phyloP scores from a whole-genome alignment of 1,140 invertebrate genomes.

The Ptiloglossa arizonensis region DNA sequence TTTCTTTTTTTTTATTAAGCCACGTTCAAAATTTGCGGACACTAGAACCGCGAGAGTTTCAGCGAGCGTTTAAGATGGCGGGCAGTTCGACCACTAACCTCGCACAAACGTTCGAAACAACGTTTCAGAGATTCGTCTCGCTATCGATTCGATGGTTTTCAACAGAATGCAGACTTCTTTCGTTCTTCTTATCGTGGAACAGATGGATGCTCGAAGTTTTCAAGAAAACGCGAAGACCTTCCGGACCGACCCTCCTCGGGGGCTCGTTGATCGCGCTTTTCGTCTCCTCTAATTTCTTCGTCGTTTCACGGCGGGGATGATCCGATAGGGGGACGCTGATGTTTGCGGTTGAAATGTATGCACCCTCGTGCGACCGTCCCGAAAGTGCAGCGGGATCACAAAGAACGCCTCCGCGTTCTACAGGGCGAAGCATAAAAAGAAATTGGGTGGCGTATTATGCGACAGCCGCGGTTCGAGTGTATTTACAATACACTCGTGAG shows the following conservation, averaged over 20 bases:
- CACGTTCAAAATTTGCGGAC: too few relatives aligned
- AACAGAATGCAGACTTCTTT: too few relatives aligned
- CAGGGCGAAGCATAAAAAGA: constrained; percentile 49
- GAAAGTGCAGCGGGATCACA: constrained; percentile 42
- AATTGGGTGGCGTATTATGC: constrained; percentile 42
- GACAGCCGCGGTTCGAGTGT: constrained; percentile 29
- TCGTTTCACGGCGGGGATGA: constrained; percentile 42
- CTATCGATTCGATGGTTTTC: too few relatives aligned
- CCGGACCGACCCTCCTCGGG: not conserved
- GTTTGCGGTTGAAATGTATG: constrained; percentile 74
- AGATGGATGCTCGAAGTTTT: not conserved
- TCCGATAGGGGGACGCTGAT: constrained; percentile 51
- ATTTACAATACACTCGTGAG: constrained; percentile 45
- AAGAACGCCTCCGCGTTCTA: constrained; percentile 45
- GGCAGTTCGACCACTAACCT: too few relatives aligned
- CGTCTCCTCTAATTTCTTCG: constrained; percentile 47
- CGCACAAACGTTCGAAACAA: too few relatives aligned
- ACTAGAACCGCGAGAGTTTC: too few relatives aligned
- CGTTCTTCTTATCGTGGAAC: too few relatives aligned
- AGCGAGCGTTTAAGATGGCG: too few relatives aligned
- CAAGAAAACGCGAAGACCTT: not conserved
- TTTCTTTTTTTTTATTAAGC: too few relatives aligned
- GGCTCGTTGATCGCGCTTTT: constrained; percentile 17
- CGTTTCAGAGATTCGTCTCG: too few relatives aligned
- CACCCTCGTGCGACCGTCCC: constrained; percentile 62